Evolutionary conservation across 1,140 invertebrate species (phyloP), one percentile per base, ranked within the genome.

Genomic region (Gonioctena quinquepunctata): DNA sequence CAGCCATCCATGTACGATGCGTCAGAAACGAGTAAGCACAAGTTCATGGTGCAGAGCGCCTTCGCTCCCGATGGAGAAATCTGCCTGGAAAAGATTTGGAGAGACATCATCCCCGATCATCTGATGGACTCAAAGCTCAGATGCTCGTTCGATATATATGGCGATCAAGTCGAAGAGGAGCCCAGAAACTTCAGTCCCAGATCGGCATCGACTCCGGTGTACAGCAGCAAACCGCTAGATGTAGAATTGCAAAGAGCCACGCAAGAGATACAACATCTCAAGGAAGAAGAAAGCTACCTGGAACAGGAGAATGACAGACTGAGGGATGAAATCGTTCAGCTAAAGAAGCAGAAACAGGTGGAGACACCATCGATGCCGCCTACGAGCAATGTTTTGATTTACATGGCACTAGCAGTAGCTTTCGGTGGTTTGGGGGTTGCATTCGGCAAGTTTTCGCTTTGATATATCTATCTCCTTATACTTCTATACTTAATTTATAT

Each of bases 1-100:
- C 98, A 99, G 85, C 95, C 97, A 48, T 96, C 97, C 83, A 93
- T 95, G 71, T 95, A 94, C 85, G 96, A 98, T 85, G 89, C 93
- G 81, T 90, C 88, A 83, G 97, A 99, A 84, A 98, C 97, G 84
- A 96, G 94, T 84, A 99, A 98, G 88, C 97, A 99, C 86, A 99
- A 99, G 89, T 99, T 99, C 84, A 99, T 99, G 97, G 97, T 99
- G 75, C 97, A 99, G 84, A 93, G 95, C 73, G 88, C 97, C 74
- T 89, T 95, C 85, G 93, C 91, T 70, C 93, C 94, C 26, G 91
- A 93, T 70, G 91, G 90, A 57, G 90, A 92, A 50, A 87, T 89
- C 71, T 92, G 94, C 77, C 82, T 89, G 76, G 87, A 89, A 77
- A 89, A 90, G 84, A 85, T 92, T 93, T 98, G 95, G 95, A 96